Evolutionary conservation across 1,140 invertebrate species (phyloP), one percentile per base, ranked within the genome.

Genomic region (Aleiodes sp.): DNA sequence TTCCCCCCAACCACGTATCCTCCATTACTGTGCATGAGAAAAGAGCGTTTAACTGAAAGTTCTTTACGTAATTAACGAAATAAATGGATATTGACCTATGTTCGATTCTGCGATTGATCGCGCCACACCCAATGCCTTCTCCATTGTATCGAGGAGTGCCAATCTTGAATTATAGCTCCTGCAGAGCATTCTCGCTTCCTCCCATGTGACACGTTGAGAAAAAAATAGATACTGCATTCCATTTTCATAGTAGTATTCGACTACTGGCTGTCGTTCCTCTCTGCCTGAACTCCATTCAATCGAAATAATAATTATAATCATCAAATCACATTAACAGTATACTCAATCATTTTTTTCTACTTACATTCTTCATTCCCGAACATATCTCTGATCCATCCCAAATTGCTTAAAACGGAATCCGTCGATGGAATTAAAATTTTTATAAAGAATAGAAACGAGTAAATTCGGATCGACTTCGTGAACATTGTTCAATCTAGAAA

Each of bases 151-250:
- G 4, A 79, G 46, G 43, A 76, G 69, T 26, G 74, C 76, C 16
- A 77, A 65, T 52, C 46, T 74, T 4, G 70, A 73, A 29, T 76
- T 69, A 39, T 73, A 76, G 64, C 70, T 74, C 2, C 28, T 9
- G 37, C 77, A 79, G 12, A 79, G 41, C 26, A 79, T 60, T 43
- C 69, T 69, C 9, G 73, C 76, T 65, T 79, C 76, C 6, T 75
- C 74, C 77, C 76, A 77, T 26, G 77, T 77, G 35, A 77, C 72
- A 41, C 64, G 67, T 67, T 79, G 70, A 7, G 77, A 77, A 59
- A 77, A 76, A 35, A 79, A 74, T 57, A 76, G 19, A 60, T 77
- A 79, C 65, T 77, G 73, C 28, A 68, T 66, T 1, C 59, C 64
- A 33, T 74, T 65, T 14, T 77, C n/a, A 33, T 65, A 1, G 46